phyloP scores from a whole-genome alignment of 2,888 invertebrate species.

The Sarcophaga variegata region DNA sequence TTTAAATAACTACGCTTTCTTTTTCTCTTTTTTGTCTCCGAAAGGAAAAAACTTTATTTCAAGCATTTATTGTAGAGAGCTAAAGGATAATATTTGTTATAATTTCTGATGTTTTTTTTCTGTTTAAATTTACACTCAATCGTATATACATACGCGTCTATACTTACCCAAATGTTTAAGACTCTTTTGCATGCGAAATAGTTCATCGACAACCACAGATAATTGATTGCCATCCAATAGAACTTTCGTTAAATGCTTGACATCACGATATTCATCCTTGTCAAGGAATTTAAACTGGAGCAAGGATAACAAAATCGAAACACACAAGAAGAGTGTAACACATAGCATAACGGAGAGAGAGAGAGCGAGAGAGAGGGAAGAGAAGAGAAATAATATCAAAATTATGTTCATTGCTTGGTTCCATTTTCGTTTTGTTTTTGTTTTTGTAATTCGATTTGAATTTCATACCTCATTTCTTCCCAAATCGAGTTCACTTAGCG shows the following conservation, averaged over 20 bases:
- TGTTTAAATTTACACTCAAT: not conserved
- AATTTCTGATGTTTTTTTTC: not conserved
- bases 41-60: too few species aligned
- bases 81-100: too few species aligned
- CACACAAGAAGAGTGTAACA: too few species aligned
- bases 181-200: conserved; percentile 83
- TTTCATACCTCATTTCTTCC: conserved; percentile 86
- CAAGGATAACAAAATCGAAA: not conserved
- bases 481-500: conserved; percentile 88
- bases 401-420: not conserved
- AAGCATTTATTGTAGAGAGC: too few species aligned
- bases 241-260: conserved; percentile 85
- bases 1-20: too few species aligned
- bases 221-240: conserved; percentile 90
- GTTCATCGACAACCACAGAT: conserved; percentile 88
- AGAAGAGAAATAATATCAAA: conserved; percentile 20
- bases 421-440: not conserved
- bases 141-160: not conserved
- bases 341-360: conserved; percentile 15
- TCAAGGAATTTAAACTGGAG: conserved; percentile 87
- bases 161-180: conserved; percentile 80
- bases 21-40: too few species aligned
- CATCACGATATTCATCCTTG: conserved; percentile 87
- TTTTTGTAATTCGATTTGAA: conserved; percentile 30
- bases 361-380: conserved; percentile 62